phyloP scores from a whole-genome alignment of 2,797 vertebrate genomes.

The Eulemur mongoz region DNA sequence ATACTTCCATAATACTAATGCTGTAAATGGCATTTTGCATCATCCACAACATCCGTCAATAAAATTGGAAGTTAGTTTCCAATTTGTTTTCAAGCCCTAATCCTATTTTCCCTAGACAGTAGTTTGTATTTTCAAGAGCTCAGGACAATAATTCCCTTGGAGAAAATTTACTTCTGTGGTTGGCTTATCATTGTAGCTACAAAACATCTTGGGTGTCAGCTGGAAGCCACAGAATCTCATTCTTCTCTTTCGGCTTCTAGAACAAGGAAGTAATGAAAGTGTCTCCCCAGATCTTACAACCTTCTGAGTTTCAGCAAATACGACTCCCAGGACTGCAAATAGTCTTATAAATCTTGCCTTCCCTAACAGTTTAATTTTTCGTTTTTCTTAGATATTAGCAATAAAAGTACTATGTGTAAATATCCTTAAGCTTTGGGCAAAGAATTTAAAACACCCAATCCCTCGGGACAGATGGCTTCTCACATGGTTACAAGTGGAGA shows the following conservation, averaged over 20 bases:
- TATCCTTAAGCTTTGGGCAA: constrained; percentile 34
- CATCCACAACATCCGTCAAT: neutral
- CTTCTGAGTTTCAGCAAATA: neutral
- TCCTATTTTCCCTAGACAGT: neutral
- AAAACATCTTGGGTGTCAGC: neutral
- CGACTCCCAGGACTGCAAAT: neutral
- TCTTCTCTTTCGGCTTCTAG: neutral
- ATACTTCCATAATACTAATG: neutral
- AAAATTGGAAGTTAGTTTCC: constrained; percentile 29
- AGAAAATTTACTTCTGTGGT: neutral
- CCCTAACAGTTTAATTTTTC: constrained; percentile 29
- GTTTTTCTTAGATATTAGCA: constrained; percentile 3
- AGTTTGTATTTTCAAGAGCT: constrained; percentile 36
- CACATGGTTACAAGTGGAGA: neutral
- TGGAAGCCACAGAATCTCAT: neutral
- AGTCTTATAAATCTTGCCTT: constrained; percentile 20
- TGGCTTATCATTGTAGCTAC: neutral
- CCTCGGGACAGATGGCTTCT: neutral
- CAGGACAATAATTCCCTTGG: neutral
- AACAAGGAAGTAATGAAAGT: constrained; percentile 39
- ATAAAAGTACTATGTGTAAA: neutral
- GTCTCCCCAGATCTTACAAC: neutral
- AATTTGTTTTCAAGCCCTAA: neutral
- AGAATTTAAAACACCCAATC: constrained; percentile 6
- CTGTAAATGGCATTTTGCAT: neutral